Evolutionary conservation across 1,140 invertebrate genomes (phyloP).

Genomic region (Alviniconcha marisindica): DNA sequence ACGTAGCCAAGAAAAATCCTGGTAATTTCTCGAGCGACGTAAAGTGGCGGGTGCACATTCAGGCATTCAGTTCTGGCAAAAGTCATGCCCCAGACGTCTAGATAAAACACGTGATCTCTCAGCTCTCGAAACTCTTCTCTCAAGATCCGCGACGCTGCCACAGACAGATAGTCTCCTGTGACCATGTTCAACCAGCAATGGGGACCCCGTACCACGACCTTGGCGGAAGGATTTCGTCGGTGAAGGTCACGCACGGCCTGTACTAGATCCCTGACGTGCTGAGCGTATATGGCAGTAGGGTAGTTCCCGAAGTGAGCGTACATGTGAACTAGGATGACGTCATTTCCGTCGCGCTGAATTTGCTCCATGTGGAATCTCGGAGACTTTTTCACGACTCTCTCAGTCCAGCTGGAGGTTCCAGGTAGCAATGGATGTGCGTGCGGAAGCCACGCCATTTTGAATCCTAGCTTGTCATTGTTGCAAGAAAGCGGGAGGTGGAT

Average conservation of each 20-base stretch:
- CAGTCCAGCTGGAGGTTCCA: not conserved
- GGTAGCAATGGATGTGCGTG: conserved; percentile 18
- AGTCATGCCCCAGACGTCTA: conserved; percentile 43
- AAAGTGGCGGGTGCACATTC: not conserved
- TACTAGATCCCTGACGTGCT: not conserved
- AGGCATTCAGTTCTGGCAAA: conserved; percentile 29
- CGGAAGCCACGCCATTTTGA: conserved; percentile 5
- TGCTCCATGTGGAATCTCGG: not conserved
- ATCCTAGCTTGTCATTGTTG: too few species aligned
- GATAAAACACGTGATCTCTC: conserved; percentile 20
- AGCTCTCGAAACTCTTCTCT: conserved; percentile 23
- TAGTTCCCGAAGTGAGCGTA: conserved; percentile 16
- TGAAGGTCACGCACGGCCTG: conserved; percentile 22
- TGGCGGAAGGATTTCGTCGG: conserved; percentile 10
- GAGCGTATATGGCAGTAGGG: not conserved
- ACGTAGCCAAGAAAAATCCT: conserved; percentile 5
- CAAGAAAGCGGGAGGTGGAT: too few species aligned
- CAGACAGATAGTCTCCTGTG: not conserved
- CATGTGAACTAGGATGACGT: conserved; percentile 39
- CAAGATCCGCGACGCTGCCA: not conserved
- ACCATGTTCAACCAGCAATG: conserved; percentile 23
- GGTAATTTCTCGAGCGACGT: not conserved
- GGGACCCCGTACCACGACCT: conserved; percentile 34
- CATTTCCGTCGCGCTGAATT: conserved; percentile 16
- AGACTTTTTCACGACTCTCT: not conserved